phyloP scores from a whole-genome alignment of 2,797 vertebrate genomes.

The Spondyliosoma cantharus region DNA sequence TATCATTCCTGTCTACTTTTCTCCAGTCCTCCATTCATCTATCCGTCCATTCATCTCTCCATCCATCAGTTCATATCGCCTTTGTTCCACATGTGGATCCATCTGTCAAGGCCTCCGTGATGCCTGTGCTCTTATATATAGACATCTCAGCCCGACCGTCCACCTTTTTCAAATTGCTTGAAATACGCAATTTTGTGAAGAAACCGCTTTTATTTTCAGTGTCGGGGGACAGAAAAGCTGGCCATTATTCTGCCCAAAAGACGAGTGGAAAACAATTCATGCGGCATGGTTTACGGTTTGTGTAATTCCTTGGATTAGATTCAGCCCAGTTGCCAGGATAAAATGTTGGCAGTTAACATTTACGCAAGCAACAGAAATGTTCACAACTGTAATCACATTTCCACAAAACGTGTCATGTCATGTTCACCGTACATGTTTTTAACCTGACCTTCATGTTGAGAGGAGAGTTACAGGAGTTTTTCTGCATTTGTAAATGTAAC shows the following conservation, averaged over 20 bases:
- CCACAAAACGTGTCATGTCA: no score
- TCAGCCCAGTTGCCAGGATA: neutral
- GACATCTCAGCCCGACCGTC: slow-evolving; percentile 67
- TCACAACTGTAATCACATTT: no score
- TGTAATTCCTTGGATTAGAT: slow-evolving; percentile 20
- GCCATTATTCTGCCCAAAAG: slow-evolving; percentile 28
- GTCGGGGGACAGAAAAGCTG: neutral
- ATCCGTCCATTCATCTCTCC: slow-evolving; percentile 77
- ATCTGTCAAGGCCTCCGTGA: slow-evolving; percentile 73
- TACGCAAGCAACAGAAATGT: no score
- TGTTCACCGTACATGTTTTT: no score
- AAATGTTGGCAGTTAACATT: no score
- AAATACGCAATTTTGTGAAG: slow-evolving; percentile 49
- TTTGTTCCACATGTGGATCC: slow-evolving; percentile 72
- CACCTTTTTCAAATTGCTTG: slow-evolving; percentile 54
- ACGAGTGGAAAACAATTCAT: slow-evolving; percentile 39
- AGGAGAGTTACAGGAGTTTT: no score
- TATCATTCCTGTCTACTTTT: slow-evolving; percentile 78
- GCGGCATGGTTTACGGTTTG: neutral
- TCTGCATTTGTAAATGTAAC: no score
- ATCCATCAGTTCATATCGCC: slow-evolving; percentile 78
- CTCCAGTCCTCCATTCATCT: slow-evolving; percentile 74
- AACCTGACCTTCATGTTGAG: no score
- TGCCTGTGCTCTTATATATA: slow-evolving; percentile 62
- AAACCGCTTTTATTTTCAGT: slow-evolving; percentile 7